Conservation (phyloP, 2,888 invertebrate genomes). For the Pachliopta kotzebuea region DNA sequence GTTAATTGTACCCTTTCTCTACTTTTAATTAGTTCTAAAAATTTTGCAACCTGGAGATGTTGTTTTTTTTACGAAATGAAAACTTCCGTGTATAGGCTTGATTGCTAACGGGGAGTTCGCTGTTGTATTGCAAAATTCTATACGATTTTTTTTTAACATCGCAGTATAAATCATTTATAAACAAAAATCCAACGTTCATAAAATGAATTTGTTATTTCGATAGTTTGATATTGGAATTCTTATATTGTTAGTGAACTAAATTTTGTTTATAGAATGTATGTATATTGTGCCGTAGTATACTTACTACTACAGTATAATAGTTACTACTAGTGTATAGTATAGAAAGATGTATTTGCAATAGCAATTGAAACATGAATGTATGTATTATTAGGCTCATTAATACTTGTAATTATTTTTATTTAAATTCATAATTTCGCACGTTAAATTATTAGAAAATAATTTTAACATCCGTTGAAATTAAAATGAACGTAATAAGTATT, state of each 20-base stretch:
- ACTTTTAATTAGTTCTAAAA: slow-evolving; percentile 28
- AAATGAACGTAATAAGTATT: neutral
- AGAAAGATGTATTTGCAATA: too few species aligned
- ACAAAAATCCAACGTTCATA: neutral
- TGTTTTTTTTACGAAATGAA: slow-evolving; percentile 27
- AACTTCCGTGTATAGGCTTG: slow-evolving; percentile 17
- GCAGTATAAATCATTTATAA: neutral
- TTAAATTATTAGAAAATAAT: too few species aligned
- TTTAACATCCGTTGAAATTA: too few species aligned
- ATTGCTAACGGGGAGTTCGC: slow-evolving; percentile 16
- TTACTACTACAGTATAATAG: too few species aligned
- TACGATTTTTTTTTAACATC: slow-evolving; percentile 3
- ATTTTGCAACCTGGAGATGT: slow-evolving; percentile 26
- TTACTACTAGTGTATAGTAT: too few species aligned
- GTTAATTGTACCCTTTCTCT: slow-evolving; percentile 22
- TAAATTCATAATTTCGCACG: too few species aligned
- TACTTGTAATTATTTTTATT: too few species aligned
- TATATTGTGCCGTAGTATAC: too few species aligned
- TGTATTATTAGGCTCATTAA: too few species aligned
- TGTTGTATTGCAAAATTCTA: slow-evolving; percentile 15
- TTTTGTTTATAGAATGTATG: too few species aligned
- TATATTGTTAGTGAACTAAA: neutral
- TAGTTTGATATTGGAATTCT: neutral
- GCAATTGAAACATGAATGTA: too few species aligned
- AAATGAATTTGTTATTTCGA: neutral